phyloP scores from a whole-genome alignment of 2,888 invertebrate genomes.

The Brachycybe producta region DNA sequence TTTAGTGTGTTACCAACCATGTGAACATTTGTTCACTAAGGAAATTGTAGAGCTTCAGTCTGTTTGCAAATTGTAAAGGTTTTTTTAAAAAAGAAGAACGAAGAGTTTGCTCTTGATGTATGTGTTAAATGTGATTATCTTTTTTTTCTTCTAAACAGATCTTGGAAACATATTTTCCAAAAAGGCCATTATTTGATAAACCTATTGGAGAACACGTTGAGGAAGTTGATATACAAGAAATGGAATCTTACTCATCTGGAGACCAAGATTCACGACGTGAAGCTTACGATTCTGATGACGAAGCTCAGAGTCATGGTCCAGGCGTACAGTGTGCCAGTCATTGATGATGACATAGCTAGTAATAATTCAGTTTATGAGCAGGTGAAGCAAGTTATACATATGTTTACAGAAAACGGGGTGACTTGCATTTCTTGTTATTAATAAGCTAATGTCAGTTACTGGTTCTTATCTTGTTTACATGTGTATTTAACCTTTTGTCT shows the following conservation, averaged over 20 bases:
- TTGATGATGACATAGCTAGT: slow-evolving; percentile 35
- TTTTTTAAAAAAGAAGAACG: too few relatives aligned
- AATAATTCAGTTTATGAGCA: too few relatives aligned
- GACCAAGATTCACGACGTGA: slow-evolving; percentile 48
- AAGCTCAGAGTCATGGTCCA: slow-evolving; percentile 46
- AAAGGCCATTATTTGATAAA: slow-evolving; percentile 52
- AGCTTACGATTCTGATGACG: slow-evolving; percentile 57
- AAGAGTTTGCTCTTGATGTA: too few relatives aligned
- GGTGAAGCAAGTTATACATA: too few relatives aligned
- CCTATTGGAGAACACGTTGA: slow-evolving; percentile 70
- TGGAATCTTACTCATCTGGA: slow-evolving; percentile 40
- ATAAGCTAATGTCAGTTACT: too few relatives aligned
- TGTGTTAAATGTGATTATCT: not conserved
- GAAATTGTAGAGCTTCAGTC: too few relatives aligned
- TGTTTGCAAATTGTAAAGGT: slow-evolving; percentile 22
- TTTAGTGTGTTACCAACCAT: too few relatives aligned
- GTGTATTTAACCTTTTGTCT: too few relatives aligned
- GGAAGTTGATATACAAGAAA: slow-evolving; percentile 68
- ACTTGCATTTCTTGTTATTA: too few relatives aligned
- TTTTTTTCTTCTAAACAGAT: slow-evolving; percentile 40
- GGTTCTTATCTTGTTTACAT: too few relatives aligned
- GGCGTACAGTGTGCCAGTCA: slow-evolving; percentile 72
- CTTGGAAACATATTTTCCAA: slow-evolving; percentile 62
- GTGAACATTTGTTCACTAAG: too few relatives aligned
- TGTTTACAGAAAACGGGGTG: too few relatives aligned